phyloP scores from a whole-genome alignment of 1,140 invertebrate species.

The Pollicipes pollicipes region DNA sequence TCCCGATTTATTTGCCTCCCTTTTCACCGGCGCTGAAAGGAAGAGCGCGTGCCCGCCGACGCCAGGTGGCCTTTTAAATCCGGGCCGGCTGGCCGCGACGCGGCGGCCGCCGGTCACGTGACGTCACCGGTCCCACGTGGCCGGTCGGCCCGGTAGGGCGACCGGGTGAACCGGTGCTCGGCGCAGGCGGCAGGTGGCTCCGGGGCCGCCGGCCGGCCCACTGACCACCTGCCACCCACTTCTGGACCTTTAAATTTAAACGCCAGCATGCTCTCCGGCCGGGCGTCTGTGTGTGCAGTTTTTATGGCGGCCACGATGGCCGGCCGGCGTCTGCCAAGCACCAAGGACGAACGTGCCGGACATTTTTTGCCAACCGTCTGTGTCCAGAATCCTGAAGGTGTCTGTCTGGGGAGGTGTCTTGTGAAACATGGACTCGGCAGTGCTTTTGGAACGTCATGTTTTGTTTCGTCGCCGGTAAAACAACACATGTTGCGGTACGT shows the following conservation, averaged over 20 bases:
- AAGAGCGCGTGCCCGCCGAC: neutral
- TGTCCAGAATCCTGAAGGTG: neutral
- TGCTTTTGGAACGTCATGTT: too few relatives aligned
- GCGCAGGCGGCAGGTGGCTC: neutral
- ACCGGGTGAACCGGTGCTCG: too few relatives aligned
- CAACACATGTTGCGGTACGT: too few relatives aligned
- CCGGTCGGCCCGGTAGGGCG: too few relatives aligned
- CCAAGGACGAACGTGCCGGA: neutral
- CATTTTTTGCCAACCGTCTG: neutral
- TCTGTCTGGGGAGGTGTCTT: neutral
- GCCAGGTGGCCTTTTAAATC: neutral
- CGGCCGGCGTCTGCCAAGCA: neutral
- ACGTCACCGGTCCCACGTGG: neutral
- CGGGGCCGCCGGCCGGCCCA: neutral
- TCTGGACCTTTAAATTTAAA: neutral
- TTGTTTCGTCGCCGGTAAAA: neutral
- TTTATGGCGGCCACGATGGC: neutral
- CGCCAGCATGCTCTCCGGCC: neutral
- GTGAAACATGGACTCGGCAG: neutral
- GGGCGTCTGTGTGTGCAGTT: neutral
- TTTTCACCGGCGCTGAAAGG: neutral
- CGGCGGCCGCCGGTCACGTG: neutral
- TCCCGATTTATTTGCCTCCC: neutral
- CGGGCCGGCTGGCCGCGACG: neutral
- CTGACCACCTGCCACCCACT: neutral